A percentile compares a stretch with the other conserved stretches of the same genome.
Evolutionary conservation across 2,888 invertebrate genomes (phyloP).

Genomic region (Thera britannica): DNA sequence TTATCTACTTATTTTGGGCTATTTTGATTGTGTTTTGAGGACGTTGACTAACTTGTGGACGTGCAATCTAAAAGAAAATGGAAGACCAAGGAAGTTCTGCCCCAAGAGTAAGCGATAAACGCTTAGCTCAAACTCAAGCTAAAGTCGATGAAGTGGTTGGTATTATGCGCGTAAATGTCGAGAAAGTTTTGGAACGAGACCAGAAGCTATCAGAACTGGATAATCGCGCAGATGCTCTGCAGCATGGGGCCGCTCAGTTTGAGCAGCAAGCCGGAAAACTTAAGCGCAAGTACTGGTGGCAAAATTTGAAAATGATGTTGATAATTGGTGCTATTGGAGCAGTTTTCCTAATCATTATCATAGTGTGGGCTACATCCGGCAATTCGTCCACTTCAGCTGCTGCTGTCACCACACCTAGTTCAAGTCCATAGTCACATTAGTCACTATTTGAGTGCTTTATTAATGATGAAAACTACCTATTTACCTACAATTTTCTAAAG

Average conservation of each 20-base stretch:
- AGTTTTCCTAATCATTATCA: constrained; percentile 92
- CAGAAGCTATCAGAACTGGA: constrained; percentile 97
- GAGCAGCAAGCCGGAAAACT: constrained; percentile 98
- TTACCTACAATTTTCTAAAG: constrained; percentile 17
- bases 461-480: constrained; percentile 25
- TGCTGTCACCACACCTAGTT: constrained; percentile 48
- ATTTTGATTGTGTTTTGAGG: neutral
- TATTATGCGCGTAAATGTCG: constrained; percentile 98
- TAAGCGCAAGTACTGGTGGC: constrained; percentile 98
- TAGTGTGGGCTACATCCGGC: constrained; percentile 85
- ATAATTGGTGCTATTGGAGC: constrained; percentile 94
- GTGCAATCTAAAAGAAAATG: constrained; percentile 58
- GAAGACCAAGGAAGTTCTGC: constrained; percentile 81
- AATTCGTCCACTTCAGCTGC: constrained; percentile 39
- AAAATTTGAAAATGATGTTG: constrained; percentile 98
- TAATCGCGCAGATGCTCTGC: constrained; percentile 97
- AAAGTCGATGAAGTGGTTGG: constrained; percentile 90
- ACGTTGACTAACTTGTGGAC: neutral
- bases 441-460: constrained; percentile 11
- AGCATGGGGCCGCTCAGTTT: constrained; percentile 97
- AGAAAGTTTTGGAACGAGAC: constrained; percentile 98
- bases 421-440: constrained; percentile 67
- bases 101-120: constrained; percentile 79
- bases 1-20: neutral
- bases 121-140: constrained; percentile 82